phyloP scores from a whole-genome alignment of 2,113 vertebrate species.

The Vireo altiloquus region DNA sequence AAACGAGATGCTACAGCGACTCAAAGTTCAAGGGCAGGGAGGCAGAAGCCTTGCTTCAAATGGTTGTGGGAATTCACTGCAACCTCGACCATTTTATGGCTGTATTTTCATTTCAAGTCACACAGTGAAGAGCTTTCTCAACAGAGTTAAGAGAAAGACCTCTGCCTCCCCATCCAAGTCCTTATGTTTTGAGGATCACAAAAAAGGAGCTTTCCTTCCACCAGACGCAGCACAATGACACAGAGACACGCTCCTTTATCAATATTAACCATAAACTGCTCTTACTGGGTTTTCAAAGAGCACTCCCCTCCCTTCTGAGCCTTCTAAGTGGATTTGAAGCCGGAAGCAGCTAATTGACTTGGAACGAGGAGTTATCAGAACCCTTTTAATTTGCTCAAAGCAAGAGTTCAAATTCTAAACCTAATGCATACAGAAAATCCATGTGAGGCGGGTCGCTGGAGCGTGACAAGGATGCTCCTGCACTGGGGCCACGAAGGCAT shows the following conservation, averaged over 20 bases:
- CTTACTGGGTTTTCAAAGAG: background rate
- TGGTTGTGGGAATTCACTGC: background rate
- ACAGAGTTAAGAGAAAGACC: background rate
- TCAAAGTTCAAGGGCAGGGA: background rate
- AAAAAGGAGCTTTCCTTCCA: background rate
- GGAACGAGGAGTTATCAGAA: background rate
- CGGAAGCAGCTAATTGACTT: constrained; percentile 35
- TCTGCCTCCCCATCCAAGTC: background rate
- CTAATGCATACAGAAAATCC: background rate
- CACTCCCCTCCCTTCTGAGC: background rate
- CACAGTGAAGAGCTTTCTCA: background rate
- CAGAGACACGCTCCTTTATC: background rate
- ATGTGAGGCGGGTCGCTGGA: background rate
- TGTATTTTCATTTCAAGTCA: background rate
- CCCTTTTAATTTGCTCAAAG: constrained; percentile 21
- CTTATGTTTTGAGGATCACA: background rate
- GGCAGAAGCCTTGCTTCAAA: background rate
- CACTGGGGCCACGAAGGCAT: background rate
- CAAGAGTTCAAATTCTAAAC: background rate
- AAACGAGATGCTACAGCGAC: background rate
- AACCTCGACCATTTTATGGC: background rate
- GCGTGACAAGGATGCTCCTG: background rate
- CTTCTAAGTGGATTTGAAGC: background rate
- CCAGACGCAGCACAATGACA: background rate
- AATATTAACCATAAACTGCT: background rate